Evolutionary conservation across 2,113 vertebrate species (phyloP).

Genomic region (Sturnus vulgaris): DNA sequence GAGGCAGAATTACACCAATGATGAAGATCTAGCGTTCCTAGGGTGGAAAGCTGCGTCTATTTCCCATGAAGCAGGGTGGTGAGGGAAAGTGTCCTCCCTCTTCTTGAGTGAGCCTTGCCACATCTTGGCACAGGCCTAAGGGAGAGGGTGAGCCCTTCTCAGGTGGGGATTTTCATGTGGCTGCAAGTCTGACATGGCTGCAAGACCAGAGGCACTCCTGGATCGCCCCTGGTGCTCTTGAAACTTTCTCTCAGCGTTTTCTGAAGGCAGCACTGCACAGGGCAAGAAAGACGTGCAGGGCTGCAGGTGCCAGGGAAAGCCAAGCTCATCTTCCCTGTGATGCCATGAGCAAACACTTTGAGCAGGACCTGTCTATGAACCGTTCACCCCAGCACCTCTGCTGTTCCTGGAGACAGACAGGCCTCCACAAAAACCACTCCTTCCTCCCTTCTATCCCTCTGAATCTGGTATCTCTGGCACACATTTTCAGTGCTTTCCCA

Average conservation of each 20-base stretch:
- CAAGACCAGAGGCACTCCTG: not conserved
- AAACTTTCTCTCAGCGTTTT: not conserved
- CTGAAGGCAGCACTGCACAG: not conserved
- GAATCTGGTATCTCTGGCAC: not conserved
- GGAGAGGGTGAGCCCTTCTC: not conserved
- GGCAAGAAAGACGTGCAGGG: not conserved
- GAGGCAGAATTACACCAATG: not conserved
- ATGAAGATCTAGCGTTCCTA: not conserved
- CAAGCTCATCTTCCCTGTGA: not conserved
- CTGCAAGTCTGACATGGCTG: not conserved
- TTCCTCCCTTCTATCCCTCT: not conserved
- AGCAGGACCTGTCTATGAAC: not conserved
- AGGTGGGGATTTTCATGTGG: fast-evolving
- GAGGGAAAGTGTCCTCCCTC: not conserved
- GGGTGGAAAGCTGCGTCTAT: not conserved
- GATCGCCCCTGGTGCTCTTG: not conserved
- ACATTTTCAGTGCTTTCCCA: too few species aligned
- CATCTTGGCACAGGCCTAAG: not conserved
- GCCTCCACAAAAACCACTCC: not conserved
- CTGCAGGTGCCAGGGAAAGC: not conserved
- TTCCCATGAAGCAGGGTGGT: not conserved
- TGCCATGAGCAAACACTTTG: not conserved
- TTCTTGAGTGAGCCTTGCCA: not conserved
- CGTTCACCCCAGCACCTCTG: fast-evolving
- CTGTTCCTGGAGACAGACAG: not conserved